phyloP scores from a whole-genome alignment of 2,888 invertebrate species.

The Sinohyriopsis cumingii region DNA sequence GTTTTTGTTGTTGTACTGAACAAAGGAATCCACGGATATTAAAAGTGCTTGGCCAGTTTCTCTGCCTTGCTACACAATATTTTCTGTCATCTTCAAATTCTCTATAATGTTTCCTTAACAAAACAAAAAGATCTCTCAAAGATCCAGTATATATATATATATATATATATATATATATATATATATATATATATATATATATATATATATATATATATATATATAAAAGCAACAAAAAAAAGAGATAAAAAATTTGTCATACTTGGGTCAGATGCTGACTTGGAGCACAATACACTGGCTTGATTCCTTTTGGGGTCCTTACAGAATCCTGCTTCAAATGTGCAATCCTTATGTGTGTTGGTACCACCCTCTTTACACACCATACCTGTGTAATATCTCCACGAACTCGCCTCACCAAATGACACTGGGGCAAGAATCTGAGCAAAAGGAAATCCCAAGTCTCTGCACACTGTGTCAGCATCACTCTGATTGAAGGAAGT shows the following conservation, averaged over 20 bases:
- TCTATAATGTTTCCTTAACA: too few species aligned
- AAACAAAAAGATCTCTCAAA: too few species aligned
- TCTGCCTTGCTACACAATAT: too few species aligned
- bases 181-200: too few species aligned
- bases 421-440: slow-evolving; percentile 40
- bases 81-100: too few species aligned
- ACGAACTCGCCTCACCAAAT: slow-evolving; percentile 30
- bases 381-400: slow-evolving; percentile 36
- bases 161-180: too few species aligned
- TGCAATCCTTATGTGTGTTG: slow-evolving; percentile 33
- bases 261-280: slow-evolving; percentile 26
- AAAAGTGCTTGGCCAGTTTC: too few species aligned
- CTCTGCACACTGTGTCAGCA: slow-evolving; percentile 55
- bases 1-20: too few species aligned
- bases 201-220: too few species aligned
- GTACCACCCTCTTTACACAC: slow-evolving; percentile 38
- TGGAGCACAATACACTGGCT: slow-evolving; percentile 49
- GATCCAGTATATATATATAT: too few species aligned
- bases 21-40: too few species aligned
- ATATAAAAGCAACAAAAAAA: too few species aligned
- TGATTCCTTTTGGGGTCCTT: slow-evolving; percentile 36
- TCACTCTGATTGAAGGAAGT: slow-evolving; percentile 37
- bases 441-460: slow-evolving; percentile 44
- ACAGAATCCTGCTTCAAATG: slow-evolving; percentile 19
- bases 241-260: slow-evolving; percentile 2